Percentiles rank a stretch among this genome's conserved stretches.
phyloP scores from a whole-genome alignment of 1,140 invertebrate genomes.

The Papilio xuthus region DNA sequence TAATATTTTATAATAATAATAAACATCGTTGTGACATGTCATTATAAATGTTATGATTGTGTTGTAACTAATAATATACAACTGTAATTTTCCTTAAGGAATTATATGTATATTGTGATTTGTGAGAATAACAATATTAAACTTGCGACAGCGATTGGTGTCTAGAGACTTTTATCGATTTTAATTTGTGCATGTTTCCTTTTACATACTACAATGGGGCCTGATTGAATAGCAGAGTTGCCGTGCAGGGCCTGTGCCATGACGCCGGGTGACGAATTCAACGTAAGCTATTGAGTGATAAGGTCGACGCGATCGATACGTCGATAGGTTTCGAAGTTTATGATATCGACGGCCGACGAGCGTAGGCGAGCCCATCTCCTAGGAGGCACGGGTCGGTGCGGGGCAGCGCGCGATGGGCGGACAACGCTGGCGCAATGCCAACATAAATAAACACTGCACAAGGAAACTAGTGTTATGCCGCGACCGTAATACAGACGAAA shows the following conservation, averaged over 20 bases:
- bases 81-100: constrained; percentile 33
- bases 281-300: constrained; percentile 59
- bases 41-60: constrained; percentile 22
- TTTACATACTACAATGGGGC: constrained; percentile 56
- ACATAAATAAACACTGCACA: constrained; percentile 80
- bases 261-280: constrained; percentile 70
- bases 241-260: constrained; percentile 53
- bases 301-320: constrained; percentile 64
- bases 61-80: constrained; percentile 16
- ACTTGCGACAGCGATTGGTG: not conserved
- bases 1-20: constrained; percentile 42
- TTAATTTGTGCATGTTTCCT: constrained; percentile 40
- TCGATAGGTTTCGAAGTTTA: constrained; percentile 22
- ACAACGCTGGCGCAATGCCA: constrained; percentile 74
- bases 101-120: constrained; percentile 34
- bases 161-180: constrained; percentile 7
- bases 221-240: constrained; percentile 54
- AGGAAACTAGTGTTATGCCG: constrained; percentile 80
- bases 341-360: constrained; percentile 58
- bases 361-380: constrained; percentile 67
- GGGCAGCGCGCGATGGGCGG: constrained; percentile 62
- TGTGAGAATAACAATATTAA: constrained; percentile 38
- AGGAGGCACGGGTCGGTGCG: constrained; percentile 64
- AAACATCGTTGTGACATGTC: constrained; percentile 18
- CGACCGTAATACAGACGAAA: constrained; percentile 80